These are phyloP conservation scores for Pachyrhynchus sulphureomaculatus DNA, from an alignment of 1,140 invertebrate genomes.

Conservation along the genomic window DNA sequence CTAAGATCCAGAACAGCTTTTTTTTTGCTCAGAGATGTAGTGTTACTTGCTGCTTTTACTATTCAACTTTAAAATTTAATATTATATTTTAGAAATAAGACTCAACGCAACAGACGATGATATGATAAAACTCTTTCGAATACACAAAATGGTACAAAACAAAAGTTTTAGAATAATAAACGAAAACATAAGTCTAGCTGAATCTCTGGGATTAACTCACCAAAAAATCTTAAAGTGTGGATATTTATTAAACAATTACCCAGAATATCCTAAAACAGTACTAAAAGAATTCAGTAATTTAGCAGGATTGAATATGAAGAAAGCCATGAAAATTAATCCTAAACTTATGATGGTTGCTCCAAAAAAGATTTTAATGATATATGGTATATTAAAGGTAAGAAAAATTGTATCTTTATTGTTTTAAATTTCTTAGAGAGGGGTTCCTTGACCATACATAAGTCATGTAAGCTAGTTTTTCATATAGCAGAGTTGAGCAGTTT, in stretches of 20 bases:
- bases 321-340: slow-evolving; percentile 53
- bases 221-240: slow-evolving; percentile 55
- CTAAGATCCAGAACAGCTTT: no score
- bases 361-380: slow-evolving; percentile 50
- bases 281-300: slow-evolving; percentile 52
- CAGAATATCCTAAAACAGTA: slow-evolving; percentile 53
- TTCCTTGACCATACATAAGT: no score
- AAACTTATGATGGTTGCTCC: slow-evolving; percentile 52
- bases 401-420: not conserved
- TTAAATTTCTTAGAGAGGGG: no score
- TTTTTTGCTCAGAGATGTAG: no score
- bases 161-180: slow-evolving; percentile 54
- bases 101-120: slow-evolving; percentile 53
- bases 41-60: no score
- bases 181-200: slow-evolving; percentile 52
- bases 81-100: slow-evolving; percentile 48
- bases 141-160: slow-evolving; percentile 55
- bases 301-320: slow-evolving; percentile 52
- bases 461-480: no score
- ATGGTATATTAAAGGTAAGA: slow-evolving; percentile 50
- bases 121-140: slow-evolving; percentile 50
- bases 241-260: slow-evolving; percentile 53
- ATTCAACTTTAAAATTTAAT: no score
- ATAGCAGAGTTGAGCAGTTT: no score
- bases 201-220: slow-evolving; percentile 38